Evolutionary conservation across 2,888 invertebrate genomes (phyloP), one percentile per base, ranked within the genome.

Genomic region (Prosapia bicincta): DNA sequence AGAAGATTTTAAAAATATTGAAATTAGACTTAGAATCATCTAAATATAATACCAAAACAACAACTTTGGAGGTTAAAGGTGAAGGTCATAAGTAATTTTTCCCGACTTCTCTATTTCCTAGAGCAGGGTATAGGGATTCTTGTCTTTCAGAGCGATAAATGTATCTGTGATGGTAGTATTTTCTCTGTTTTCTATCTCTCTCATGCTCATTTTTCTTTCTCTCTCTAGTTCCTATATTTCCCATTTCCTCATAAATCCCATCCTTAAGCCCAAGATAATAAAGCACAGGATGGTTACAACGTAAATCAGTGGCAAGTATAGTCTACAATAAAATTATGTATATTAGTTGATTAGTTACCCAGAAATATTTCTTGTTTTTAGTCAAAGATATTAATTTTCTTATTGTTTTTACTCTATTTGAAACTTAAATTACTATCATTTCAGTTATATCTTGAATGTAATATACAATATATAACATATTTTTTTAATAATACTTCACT

Each of bases 71-170:
- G n/a, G n/a, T n/a, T n/a, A n/a, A n/a, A n/a, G n/a, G n/a, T n/a
- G 15, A 38, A 38, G 38, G 15, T 38, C 38, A 38, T 15, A 9
- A 38, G 38, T 38, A 38, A 38, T 38, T 38, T 38, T 38, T 38
- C 13, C 38, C 2, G 38, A 13, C 38, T 38, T 38, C 24, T 28
- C 54, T 69, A 30, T 23, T 68, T 67, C 73, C 69, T 54, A 20
- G 68, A 26, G 30, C 28, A 32, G 69, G 74, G 38, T 23, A 26
- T n/a, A 43, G 69, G 54, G 54, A 30, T 69, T 74, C 24, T 74
- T 74, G 20, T 20, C 38, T 38, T 74, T 69, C 74, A 74, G 74
- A 74, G 65, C 69, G 74, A 74, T 69, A 74, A 69, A 69, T 74
- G 74, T 74, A 74, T 74, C 74, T 74, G 24, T 26, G 1, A 43